Evolutionary conservation across 2,888 invertebrate genomes (phyloP).

Genomic region (Tubiluchus corallicola): DNA sequence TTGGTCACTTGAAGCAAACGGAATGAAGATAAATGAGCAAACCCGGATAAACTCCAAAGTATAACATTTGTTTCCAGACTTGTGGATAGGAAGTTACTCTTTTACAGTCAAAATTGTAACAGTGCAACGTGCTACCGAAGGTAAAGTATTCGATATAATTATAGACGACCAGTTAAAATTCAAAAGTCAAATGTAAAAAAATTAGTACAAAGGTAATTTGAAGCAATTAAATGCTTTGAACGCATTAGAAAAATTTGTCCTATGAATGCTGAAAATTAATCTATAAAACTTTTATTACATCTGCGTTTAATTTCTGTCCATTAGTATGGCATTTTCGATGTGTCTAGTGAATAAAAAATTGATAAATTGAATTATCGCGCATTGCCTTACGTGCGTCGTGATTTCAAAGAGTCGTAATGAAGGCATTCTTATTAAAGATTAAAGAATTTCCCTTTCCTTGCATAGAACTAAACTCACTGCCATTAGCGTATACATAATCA

Average conservation of each 20-base stretch:
- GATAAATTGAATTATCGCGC: neutral
- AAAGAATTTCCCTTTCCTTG: neutral
- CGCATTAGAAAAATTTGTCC: neutral
- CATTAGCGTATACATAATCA: neutral
- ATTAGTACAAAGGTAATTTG: neutral
- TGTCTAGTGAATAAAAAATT: neutral
- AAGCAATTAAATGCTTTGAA: neutral
- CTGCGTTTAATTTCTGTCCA: slow-evolving; percentile 1
- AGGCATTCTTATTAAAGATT: neutral
- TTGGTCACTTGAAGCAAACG: neutral
- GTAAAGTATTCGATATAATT: neutral
- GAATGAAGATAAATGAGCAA: neutral
- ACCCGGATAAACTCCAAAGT: neutral
- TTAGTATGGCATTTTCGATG: neutral
- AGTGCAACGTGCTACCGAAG: neutral
- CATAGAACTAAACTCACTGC: neutral
- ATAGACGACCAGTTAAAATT: neutral
- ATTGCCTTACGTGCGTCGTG: neutral
- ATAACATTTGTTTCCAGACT: neutral
- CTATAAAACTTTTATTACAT: too few species aligned
- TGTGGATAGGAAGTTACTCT: neutral
- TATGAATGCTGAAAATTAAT: too few species aligned
- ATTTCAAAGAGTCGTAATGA: neutral
- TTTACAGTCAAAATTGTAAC: neutral
- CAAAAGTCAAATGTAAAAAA: neutral